Conservation (phyloP, 2,113 vertebrate genomes). For the Microtus richardsoni region DNA sequence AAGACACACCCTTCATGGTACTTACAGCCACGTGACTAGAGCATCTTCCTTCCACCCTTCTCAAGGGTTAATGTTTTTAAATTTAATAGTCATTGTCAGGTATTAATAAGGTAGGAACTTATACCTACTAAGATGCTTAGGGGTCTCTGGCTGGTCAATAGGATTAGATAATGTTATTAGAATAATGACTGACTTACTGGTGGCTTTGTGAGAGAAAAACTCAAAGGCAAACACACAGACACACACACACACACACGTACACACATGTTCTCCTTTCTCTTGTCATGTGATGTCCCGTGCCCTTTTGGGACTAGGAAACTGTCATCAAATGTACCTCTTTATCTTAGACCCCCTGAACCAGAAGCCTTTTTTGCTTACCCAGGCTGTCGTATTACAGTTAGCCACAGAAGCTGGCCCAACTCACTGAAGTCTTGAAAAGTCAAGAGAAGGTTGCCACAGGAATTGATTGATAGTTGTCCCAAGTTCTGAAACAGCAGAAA, state of each 20-base stretch:
- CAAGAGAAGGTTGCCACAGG: background rate
- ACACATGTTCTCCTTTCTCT: background rate
- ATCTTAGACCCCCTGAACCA: background rate
- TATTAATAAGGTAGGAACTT: background rate
- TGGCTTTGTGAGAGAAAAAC: background rate
- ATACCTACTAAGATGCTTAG: background rate
- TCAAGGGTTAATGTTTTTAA: background rate
- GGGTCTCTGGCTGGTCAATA: background rate
- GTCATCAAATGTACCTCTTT: background rate
- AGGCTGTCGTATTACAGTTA: background rate
- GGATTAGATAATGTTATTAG: background rate
- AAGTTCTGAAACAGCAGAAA: background rate
- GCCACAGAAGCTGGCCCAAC: background rate
- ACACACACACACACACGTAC: no score
- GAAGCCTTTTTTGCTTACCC: background rate
- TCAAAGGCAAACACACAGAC: background rate
- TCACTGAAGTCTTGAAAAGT: background rate
- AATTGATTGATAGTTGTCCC: background rate
- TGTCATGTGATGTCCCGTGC: background rate
- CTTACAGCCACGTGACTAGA: background rate
- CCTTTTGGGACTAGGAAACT: background rate
- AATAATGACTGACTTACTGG: background rate
- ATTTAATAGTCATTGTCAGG: background rate
- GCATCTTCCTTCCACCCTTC: background rate
- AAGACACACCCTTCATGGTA: rapidly evolving